Conservation (phyloP, 2,888 invertebrate genomes). For the Hyposoter dolosus region DNA sequence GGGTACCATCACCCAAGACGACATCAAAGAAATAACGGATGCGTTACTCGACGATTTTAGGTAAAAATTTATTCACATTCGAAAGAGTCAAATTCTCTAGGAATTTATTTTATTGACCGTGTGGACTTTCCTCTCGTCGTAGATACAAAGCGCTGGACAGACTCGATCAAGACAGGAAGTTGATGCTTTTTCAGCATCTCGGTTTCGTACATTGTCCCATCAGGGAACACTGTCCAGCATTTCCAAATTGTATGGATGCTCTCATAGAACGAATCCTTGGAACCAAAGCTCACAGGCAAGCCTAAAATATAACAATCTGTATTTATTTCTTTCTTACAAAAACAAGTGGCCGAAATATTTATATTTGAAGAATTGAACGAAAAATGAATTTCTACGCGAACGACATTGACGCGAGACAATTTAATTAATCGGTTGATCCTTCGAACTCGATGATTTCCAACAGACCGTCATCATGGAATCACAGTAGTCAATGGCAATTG, state of each 20-base stretch:
- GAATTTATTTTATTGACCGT: not conserved
- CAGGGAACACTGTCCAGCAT: constrained; percentile 97
- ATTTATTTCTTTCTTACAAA: not conserved
- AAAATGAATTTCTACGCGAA: not conserved
- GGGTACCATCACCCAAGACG: constrained; percentile 96
- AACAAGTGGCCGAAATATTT: not conserved
- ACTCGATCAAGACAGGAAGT: constrained; percentile 96
- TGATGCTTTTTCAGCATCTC: constrained; percentile 97
- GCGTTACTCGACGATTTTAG: constrained; percentile 96
- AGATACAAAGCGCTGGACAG: constrained; percentile 97
- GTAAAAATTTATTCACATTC: constrained; percentile 82
- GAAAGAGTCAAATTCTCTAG: not conserved
- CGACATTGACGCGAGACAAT: constrained; percentile 17
- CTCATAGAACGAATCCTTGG: constrained; percentile 90
- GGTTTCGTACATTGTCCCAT: constrained; percentile 98
- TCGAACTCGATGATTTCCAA: constrained; percentile 43
- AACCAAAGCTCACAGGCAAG: constrained; percentile 88
- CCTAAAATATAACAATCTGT: not conserved
- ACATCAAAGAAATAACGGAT: constrained; percentile 96
- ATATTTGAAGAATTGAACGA: not conserved
- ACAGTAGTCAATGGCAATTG: constrained; percentile 88
- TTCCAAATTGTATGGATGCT: constrained; percentile 92
- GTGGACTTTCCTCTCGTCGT: not conserved
- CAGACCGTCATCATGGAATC: constrained; percentile 88
- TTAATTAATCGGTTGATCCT: constrained; percentile 2